phyloP scores from a whole-genome alignment of 1,140 invertebrate genomes.

The Aphelinus certus region DNA sequence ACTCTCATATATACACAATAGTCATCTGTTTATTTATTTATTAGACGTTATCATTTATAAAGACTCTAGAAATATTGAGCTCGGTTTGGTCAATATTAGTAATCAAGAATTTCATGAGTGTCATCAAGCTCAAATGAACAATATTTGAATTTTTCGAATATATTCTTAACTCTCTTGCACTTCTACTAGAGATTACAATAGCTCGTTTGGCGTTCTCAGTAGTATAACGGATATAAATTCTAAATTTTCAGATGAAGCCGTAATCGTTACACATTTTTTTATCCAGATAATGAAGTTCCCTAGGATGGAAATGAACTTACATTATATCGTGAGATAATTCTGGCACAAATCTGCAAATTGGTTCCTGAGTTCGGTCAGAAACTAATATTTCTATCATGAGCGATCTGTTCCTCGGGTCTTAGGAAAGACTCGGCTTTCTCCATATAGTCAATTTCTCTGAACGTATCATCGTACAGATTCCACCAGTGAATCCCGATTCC shows the following conservation, averaged over 20 bases:
- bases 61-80: constrained; percentile 67
- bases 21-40: constrained; percentile 55
- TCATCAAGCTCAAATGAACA: constrained; percentile 38
- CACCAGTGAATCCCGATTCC: background rate
- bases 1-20: constrained; percentile 47
- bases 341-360: background rate
- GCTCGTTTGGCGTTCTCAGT: too few species aligned
- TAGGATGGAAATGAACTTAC: constrained; percentile 12
- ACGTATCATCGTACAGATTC: background rate
- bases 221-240: too few species aligned
- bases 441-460: background rate
- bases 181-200: too few species aligned
- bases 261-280: too few species aligned
- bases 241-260: too few species aligned
- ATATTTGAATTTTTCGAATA: background rate
- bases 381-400: too few species aligned
- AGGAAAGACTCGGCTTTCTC: background rate
- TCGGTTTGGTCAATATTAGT: constrained; percentile 65
- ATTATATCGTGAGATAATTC: constrained; percentile 18
- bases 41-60: constrained; percentile 19
- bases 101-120: constrained; percentile 49
- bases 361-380: too few species aligned
- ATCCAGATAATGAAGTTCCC: too few species aligned
- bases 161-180: too few species aligned
- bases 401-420: background rate